Evolutionary conservation across 1,140 invertebrate genomes (phyloP).

Genomic region (Trinorchestia longiramus): DNA sequence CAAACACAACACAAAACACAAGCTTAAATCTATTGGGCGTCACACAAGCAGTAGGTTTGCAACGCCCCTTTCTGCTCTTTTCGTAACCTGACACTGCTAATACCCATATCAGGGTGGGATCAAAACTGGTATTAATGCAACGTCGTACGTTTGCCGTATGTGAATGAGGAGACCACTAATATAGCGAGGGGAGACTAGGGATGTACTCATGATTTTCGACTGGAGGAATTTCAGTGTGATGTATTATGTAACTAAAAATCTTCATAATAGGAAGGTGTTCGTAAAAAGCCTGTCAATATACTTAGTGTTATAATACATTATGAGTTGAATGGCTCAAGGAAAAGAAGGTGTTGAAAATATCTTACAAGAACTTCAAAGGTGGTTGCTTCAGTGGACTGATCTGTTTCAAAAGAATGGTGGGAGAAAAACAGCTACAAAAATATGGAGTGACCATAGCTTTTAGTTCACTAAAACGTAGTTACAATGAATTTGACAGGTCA

Average conservation of each 20-base stretch:
- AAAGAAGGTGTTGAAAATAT: background rate
- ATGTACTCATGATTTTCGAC: background rate
- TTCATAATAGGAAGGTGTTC: background rate
- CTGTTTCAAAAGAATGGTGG: background rate
- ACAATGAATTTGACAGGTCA: too few relatives aligned
- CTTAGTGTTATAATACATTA: background rate
- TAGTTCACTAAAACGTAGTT: too few relatives aligned
- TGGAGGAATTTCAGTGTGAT: background rate
- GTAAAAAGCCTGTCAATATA: background rate
- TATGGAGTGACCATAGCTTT: too few relatives aligned
- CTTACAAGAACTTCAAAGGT: background rate
- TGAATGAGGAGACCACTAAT: background rate
- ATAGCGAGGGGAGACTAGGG: background rate
- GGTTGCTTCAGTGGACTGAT: background rate
- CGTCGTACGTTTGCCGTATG: background rate
- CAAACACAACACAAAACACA: conserved; percentile 36
- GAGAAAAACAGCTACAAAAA: background rate
- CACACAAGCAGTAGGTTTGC: background rate
- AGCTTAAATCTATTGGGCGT: conserved; percentile 29
- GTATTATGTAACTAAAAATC: background rate
- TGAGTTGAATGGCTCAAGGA: background rate
- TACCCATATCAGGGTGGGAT: background rate
- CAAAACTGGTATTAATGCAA: conserved; percentile 1
- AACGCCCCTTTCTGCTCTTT: conserved; percentile 26
- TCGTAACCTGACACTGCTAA: conserved; percentile 28